Conservation (phyloP, 2,888 invertebrate species). For the Drosophila formosana region DNA sequence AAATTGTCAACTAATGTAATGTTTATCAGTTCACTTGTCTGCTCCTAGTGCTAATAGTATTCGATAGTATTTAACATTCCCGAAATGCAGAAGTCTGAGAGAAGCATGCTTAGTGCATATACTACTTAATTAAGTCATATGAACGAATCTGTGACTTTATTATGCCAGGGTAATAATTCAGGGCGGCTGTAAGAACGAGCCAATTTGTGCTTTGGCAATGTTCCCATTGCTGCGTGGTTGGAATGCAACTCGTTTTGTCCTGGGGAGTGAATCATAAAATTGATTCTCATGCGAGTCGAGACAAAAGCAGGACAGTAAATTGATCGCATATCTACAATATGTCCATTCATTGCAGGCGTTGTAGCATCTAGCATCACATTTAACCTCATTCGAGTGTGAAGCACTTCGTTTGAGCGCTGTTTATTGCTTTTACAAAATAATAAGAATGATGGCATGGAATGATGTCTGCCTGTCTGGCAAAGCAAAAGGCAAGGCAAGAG, state of each 20-base stretch:
- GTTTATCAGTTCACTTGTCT: no score
- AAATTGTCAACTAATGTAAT: no score
- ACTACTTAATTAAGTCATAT: neutral
- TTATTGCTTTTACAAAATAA: conserved; percentile 43
- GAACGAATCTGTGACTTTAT: neutral
- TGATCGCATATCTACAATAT: conserved; percentile 2
- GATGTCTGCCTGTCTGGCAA: neutral
- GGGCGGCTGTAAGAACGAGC: neutral
- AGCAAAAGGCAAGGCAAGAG: neutral
- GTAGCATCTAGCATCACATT: conserved; percentile 20
- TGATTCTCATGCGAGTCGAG: conserved; percentile 35
- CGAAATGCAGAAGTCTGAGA: no score
- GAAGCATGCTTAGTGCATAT: neutral
- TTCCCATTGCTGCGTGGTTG: neutral
- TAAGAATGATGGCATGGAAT: conserved; percentile 34
- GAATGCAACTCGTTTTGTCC: conserved; percentile 8
- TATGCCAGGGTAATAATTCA: neutral
- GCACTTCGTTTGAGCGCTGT: conserved; percentile 38
- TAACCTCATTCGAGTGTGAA: conserved; percentile 44
- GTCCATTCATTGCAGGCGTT: neutral
- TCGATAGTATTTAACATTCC: no score
- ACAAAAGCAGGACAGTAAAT: conserved; percentile 36
- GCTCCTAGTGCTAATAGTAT: no score
- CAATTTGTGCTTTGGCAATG: neutral
- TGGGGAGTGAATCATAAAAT: conserved; percentile 41